Base-by-base conservation (phyloP, 2,113 vertebrate species). In the Heterocephalus glaber region DNA sequence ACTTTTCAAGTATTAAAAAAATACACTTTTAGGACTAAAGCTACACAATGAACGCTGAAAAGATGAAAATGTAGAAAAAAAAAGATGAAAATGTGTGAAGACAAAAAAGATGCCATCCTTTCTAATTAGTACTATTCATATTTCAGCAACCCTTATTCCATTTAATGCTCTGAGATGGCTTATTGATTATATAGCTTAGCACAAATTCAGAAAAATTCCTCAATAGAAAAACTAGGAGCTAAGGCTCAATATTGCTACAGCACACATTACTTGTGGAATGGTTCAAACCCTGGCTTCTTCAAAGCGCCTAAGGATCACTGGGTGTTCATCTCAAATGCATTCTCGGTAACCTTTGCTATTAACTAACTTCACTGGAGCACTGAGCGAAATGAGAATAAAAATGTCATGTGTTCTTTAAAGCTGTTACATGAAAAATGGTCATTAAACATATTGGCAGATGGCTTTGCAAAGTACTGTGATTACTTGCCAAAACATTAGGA, bases 391-490 rank as follows among this genome's bases (percentile, higher is more conserved):
- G 47, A 1, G 61, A 90, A 86, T 60, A 83, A 92, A 94, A 76
- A 68, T 11, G n/a, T 58, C 85, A 80, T 22, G n/a, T 74, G n/a
- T 41, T 61, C 54, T 82, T 66, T 84, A 76, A 80, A 72, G 41
- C 24, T 68, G 95, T 77, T 81, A 65, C 44, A 80, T 7, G 33
- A 38, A 90, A 93, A 92, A 93, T 5, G 70, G 79, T 79, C 86
- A 91, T 52, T 86, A 77, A 90, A 77, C 22, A 52, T 4, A 70
- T 0, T 1, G 52, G n/a, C 56, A 77, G 81, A 41, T 70, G 44
- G 19, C 56, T 95, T 68, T 66, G 80, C 61, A 0, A 68, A 90
- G 49, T 28, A 70, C 17, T n/a, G 38, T 77, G 76, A 81, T 16
- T 19, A 92, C 63, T 66, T 68, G 83, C 33, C 74, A 72, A 66